Evolutionary conservation across 2,888 invertebrate genomes (phyloP), one percentile per base, ranked within the genome.

Genomic region (Helobdella robusta): DNA sequence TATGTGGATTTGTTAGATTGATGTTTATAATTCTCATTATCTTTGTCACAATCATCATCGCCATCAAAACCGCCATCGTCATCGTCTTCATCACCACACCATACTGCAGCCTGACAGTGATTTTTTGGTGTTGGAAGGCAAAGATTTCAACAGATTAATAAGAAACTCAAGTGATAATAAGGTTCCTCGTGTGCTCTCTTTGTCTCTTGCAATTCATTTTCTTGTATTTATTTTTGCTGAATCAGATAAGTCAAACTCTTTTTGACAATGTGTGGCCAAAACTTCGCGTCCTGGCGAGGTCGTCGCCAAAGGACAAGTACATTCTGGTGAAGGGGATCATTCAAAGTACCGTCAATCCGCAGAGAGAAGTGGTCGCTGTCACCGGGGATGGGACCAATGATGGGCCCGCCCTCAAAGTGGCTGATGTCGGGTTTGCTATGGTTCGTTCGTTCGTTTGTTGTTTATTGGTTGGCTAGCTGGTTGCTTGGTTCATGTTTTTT

Each of bases 271-370:
- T 97, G 67, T 97, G 97, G 97, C 95, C 97, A 69, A 89, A 89
- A 76, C 83, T 98, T 69, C 86, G 95, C 68, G 97, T 98, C 66
- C 81, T 98, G 71, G 97, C 97, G 18, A 86, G 97, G 15, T 97
- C 97, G 4, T 97, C 95, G 23, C 97, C 98, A 28, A 91, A 92
- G 1, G 97, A 97, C 95, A 98, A 98, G 81, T 98, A 95, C 82
- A 91, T 89, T 8, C 84, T 98, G 30, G 97, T 98, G 18, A 95
- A 94, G 81, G 97, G 97, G 75, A 98, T 98, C 81, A 98, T 98
- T 76, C 94, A 97, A 82, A 93, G 92, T 75, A 89, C 90, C 80
- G 79, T 88, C 25, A 88, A 85, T 77, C 86, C 87, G 64, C 28
- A 25, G 23, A 36, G 66, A 50, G 66, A 66, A 30, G 66, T 66